These are phyloP conservation scores for Muscicapa adusta DNA, from an alignment of 2,113 vertebrate genomes.

Conservation along the genomic window DNA sequence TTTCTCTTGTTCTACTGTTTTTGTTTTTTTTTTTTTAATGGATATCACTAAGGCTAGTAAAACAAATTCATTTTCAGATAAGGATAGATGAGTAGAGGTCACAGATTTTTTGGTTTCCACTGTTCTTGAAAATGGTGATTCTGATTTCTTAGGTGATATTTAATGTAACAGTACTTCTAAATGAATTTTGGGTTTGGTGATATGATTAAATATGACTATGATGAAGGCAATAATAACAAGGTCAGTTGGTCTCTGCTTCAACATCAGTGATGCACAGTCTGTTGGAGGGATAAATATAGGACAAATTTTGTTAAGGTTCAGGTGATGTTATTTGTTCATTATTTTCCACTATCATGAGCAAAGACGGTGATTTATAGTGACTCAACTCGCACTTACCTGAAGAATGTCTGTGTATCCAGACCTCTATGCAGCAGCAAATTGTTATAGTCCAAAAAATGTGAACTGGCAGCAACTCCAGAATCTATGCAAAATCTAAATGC, in stretches of 20 bases:
- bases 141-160: neutral
- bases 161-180: neutral
- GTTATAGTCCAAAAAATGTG: neutral
- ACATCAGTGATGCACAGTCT: neutral
- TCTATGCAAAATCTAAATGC: neutral
- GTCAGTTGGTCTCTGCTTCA: neutral
- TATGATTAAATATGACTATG: neutral
- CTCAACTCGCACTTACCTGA: neutral
- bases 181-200: neutral
- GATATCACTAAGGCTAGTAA: neutral
- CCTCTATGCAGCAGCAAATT: neutral
- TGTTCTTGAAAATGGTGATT: neutral
- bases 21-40: neutral
- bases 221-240: neutral
- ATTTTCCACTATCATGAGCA: constrained; percentile 3
- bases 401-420: neutral
- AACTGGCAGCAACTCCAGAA: neutral
- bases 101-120: neutral
- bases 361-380: neutral
- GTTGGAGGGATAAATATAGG: neutral
- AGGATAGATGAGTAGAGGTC: neutral
- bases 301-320: neutral
- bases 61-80: neutral
- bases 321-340: neutral
- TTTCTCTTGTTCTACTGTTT: neutral